Evolutionary conservation across 2,888 invertebrate species (phyloP).

Genomic region (Dryomyza anilis): DNA sequence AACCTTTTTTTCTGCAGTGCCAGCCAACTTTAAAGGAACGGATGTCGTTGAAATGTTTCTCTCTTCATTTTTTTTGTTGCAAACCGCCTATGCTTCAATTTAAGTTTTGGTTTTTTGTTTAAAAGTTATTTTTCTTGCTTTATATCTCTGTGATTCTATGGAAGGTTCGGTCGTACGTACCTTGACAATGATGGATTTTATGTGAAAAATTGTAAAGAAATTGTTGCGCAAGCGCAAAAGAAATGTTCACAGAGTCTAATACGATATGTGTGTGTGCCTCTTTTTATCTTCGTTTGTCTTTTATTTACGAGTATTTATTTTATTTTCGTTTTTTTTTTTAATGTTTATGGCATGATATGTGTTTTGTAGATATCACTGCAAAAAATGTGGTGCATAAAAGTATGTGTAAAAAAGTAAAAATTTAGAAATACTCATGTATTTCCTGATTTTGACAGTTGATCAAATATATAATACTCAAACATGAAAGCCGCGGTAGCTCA

Average conservation of each 20-base stretch:
- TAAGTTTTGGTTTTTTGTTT: neutral
- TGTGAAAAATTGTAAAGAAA: slow-evolving; percentile 48
- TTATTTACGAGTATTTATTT: neutral
- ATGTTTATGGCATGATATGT: neutral
- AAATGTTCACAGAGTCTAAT: neutral
- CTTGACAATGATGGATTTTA: slow-evolving; percentile 55
- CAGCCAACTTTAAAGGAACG: slow-evolving; percentile 2
- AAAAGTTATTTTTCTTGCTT: neutral
- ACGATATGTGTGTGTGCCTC: neutral
- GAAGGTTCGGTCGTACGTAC: neutral
- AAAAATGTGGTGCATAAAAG: neutral
- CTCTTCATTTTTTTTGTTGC: slow-evolving; percentile 14
- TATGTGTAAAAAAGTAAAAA: too few species aligned
- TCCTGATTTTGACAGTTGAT: too few species aligned
- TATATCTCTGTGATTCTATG: neutral
- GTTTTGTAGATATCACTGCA: neutral
- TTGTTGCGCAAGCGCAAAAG: slow-evolving; percentile 17
- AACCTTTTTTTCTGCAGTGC: neutral
- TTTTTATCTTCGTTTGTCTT: neutral
- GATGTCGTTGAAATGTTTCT: slow-evolving; percentile 45
- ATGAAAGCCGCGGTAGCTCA: too few species aligned
- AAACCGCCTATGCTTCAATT: too few species aligned
- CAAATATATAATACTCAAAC: too few species aligned
- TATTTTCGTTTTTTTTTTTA: neutral
- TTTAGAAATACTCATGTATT: too few species aligned